Evolutionary conservation across 2,797 vertebrate species (phyloP).

Genomic region (Gymnopithys bicolor): DNA sequence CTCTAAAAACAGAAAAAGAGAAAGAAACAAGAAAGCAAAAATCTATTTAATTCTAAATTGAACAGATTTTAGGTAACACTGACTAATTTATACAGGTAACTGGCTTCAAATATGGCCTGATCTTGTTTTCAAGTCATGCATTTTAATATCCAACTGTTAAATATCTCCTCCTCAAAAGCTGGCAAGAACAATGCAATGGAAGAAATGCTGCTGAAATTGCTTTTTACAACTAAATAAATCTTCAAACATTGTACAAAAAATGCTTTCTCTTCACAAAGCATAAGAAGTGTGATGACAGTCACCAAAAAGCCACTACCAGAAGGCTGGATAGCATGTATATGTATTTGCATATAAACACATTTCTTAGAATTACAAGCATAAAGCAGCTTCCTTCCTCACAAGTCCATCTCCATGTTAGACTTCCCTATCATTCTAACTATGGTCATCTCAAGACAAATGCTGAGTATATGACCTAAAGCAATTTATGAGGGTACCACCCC

Average conservation of each 20-base stretch:
- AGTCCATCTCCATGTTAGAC: neutral
- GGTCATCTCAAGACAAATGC: neutral
- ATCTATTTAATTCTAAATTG: neutral
- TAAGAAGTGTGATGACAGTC: conserved; percentile 49
- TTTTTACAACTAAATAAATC: conserved; percentile 34
- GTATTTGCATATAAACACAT: neutral
- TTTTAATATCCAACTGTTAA: conserved; percentile 19
- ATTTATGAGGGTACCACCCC: neutral
- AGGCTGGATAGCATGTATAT: neutral
- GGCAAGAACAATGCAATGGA: conserved; percentile 41
- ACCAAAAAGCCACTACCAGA: conserved; percentile 27
- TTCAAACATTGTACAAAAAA: conserved; percentile 41
- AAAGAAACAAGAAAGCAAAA: neutral
- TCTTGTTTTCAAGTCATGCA: neutral
- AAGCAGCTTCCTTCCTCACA: neutral
- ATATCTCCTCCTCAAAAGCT: conserved; percentile 12
- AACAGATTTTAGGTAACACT: neutral
- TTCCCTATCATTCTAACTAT: neutral
- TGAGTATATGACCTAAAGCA: neutral
- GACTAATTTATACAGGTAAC: neutral
- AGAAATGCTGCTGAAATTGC: conserved; percentile 26
- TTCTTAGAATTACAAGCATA: neutral
- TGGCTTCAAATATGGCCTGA: neutral
- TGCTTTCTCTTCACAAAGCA: conserved; percentile 33
- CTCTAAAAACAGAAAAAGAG: neutral